phyloP scores from a whole-genome alignment of 1,140 invertebrate species.

The Drosophila burlai region DNA sequence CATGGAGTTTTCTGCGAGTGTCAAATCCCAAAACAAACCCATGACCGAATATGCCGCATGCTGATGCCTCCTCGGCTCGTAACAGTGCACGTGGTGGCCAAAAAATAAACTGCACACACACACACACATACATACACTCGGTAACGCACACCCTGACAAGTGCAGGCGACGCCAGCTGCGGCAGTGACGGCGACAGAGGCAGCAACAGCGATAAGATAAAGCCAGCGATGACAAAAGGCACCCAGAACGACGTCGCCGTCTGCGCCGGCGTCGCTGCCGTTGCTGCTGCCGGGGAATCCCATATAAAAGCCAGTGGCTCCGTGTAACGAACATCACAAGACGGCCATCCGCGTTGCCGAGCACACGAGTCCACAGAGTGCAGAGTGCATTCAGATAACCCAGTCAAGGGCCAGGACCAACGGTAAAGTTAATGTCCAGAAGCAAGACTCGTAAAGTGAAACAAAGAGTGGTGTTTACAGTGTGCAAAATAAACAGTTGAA shows the following conservation, averaged over 20 bases:
- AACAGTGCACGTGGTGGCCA: conserved; percentile 74
- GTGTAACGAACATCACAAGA: conserved; percentile 72
- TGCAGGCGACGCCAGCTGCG: conserved; percentile 23
- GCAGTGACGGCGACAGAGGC: conserved; percentile 43
- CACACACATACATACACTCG: conserved; percentile 11
- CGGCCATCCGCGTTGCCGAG: conserved; percentile 73
- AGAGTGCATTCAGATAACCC: conserved; percentile 32
- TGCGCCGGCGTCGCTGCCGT: conserved; percentile 22
- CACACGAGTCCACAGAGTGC: conserved; percentile 55
- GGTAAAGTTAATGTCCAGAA: conserved; percentile 67
- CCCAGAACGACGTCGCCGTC: conserved; percentile 59
- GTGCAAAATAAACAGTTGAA: background rate
- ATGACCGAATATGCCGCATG: conserved; percentile 79
- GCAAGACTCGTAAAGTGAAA: conserved; percentile 3
- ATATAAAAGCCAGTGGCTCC: conserved; percentile 70
- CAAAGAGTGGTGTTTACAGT: conserved; percentile 8
- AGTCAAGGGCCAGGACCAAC: conserved; percentile 48
- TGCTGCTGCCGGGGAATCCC: conserved; percentile 25
- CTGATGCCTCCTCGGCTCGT: conserved; percentile 55
- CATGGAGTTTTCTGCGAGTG: conserved; percentile 72
- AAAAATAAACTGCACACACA: conserved; percentile 63
- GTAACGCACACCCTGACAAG: conserved; percentile 37
- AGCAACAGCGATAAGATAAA: conserved; percentile 74
- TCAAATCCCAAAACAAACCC: conserved; percentile 73
- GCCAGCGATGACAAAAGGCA: conserved; percentile 75